Conservation (phyloP, 2,113 vertebrate genomes). For the Tragulus kanchil region DNA sequence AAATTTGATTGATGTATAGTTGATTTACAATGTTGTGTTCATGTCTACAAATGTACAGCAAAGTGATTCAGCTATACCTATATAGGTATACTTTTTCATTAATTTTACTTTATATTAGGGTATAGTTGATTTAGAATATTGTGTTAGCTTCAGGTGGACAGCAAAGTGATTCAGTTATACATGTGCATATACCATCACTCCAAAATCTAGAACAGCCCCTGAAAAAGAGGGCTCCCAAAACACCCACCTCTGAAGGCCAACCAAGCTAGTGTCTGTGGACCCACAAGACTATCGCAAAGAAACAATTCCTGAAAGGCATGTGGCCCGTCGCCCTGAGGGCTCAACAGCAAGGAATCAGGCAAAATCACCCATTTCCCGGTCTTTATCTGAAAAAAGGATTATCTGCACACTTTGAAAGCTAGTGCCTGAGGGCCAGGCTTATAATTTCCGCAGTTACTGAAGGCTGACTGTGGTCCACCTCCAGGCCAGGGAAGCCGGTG, state of each 20-base stretch:
- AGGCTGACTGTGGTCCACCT: background rate
- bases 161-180: background rate
- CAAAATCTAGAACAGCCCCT: background rate
- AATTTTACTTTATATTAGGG: background rate
- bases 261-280: background rate
- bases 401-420: background rate
- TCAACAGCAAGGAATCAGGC: background rate
- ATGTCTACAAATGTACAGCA: background rate
- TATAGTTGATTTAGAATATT: background rate
- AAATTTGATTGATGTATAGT: background rate
- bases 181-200: no score
- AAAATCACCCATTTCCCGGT: background rate
- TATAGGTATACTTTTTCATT: background rate
- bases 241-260: background rate
- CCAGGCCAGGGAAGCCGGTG: background rate
- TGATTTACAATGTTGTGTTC: background rate
- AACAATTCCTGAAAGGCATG: background rate
- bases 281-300: background rate
- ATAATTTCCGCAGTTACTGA: background rate
- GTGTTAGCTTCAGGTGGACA: background rate
- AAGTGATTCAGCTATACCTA: background rate
- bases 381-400: background rate
- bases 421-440: background rate
- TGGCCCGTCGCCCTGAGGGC: background rate
- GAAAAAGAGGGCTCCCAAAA: background rate